Conservation (phyloP, 2,113 vertebrate genomes). For the Bubalus kerabau region DNA sequence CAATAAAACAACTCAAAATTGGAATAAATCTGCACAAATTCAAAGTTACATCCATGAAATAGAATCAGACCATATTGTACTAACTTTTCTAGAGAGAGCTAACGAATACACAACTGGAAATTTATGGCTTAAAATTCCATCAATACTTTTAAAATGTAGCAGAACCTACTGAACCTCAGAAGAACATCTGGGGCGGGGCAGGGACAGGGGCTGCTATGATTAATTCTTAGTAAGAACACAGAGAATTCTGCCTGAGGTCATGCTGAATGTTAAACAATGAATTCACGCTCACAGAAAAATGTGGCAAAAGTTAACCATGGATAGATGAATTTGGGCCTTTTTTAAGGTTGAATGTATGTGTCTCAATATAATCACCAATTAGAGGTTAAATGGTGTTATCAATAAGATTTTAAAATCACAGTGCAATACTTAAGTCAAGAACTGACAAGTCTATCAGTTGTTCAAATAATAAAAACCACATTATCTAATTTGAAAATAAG, state of each 20-base stretch:
- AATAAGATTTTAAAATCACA: not conserved
- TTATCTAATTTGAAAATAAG: constrained; percentile 5
- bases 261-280: constrained; percentile 8
- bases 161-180: not conserved
- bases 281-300: not conserved
- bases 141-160: not conserved
- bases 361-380: not conserved
- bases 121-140: not conserved
- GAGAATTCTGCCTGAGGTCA: not conserved
- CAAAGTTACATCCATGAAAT: not conserved
- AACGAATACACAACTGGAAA: not conserved
- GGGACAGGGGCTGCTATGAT: not conserved
- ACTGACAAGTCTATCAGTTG: not conserved
- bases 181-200: not conserved
- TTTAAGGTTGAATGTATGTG: not conserved
- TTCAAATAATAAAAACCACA: not conserved
- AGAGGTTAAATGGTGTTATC: not conserved
- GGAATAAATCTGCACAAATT: not conserved
- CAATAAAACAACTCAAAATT: not conserved
- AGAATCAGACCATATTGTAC: not conserved
- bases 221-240: not conserved
- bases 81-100: not conserved
- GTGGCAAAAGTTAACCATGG: not conserved
- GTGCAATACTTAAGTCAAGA: not conserved
- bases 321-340: not conserved